Evolutionary conservation across 1,140 invertebrate genomes (phyloP), one percentile per base, ranked within the genome.

Genomic region (Nephila pilipes): DNA sequence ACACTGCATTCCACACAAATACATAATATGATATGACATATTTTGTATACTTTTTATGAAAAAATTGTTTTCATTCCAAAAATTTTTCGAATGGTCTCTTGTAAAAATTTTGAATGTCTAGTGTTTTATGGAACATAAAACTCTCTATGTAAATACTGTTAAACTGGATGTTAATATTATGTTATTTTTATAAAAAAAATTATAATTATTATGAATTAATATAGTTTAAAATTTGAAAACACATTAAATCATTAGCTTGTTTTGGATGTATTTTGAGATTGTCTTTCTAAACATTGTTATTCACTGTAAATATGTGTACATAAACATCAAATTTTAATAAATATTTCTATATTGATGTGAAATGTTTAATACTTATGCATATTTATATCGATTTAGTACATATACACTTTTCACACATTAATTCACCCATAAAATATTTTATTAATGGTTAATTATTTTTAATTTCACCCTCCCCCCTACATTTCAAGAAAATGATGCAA

Each of bases 221-320:
- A 46, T 5, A 22, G 46, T 83, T 75, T 83, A 32, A 63, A 60
- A 87, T 60, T n/a, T n/a, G n/a, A n/a, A n/a, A n/a, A n/a, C 55
- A 60, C 29, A n/a, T 87, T 63, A 57, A 60, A 85, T 83, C 46
- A 83, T 38, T 87, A 60, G 25, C 46, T 46, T 46, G 38, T 87
- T 12, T 63, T 57, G 32, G 85, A 16, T 87, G 85, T 25, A 87
- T 87, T 60, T 36, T 14, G n/a, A 63, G 18, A 63, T 36, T 63
- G 85, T 87, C 85, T 87, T 87, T 87, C 85, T 63, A 36, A 60
- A 58, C 22, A n/a, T 87, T 63, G 58, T 63, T 87, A 36, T 87
- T 63, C 85, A 87, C 58, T 87, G 85, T 87, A 87, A 58, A 87
- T 60, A 87, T 2, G 36, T 87, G 85, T 87, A 87, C 22, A 87